Evolutionary conservation across 2,113 vertebrate genomes (phyloP).

Genomic region (Reinhardtius hippoglossoides): DNA sequence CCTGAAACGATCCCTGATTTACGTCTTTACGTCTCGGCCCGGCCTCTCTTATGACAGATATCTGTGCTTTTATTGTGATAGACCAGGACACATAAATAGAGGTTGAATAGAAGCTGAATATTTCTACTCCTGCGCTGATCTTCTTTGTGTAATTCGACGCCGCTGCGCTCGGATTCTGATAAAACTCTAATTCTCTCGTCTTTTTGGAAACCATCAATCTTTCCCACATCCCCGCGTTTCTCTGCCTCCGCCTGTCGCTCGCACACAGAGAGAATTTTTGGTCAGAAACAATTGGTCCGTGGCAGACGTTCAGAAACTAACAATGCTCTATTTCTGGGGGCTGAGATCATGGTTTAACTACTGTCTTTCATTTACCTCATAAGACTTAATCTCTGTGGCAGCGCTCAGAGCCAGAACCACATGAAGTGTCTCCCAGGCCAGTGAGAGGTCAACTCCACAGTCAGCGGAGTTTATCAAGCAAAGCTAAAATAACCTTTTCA

Average conservation of each 20-base stretch:
- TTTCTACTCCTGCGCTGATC: conserved; percentile 10
- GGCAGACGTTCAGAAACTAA: conserved; percentile 67
- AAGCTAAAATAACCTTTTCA: conserved; percentile 5
- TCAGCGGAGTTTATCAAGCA: conserved; percentile 30
- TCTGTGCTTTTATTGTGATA: conserved; percentile 20
- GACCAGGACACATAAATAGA: conserved; percentile 23
- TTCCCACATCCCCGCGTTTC: conserved; percentile 33
- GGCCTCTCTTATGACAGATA: conserved; percentile 3
- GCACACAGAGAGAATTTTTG: conserved; percentile 22
- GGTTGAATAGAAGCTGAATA: conserved; percentile 8
- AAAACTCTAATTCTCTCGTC: conserved; percentile 19
- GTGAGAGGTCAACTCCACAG: conserved; percentile 48
- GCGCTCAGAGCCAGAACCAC: conserved; percentile 55
- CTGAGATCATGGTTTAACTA: conserved; percentile 75
- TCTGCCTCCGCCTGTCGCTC: conserved; percentile 20
- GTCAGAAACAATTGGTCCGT: conserved; percentile 62
- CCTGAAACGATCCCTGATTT: conserved; percentile 8
- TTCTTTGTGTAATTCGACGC: conserved; percentile 32
- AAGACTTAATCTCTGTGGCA: conserved; percentile 66
- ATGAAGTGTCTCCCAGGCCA: conserved; percentile 27
- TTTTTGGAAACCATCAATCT: conserved; percentile 46
- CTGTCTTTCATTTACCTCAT: conserved; percentile 76
- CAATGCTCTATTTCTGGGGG: conserved; percentile 70
- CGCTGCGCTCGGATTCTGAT: conserved; percentile 40
- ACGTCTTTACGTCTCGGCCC: conserved; percentile 1